Evolutionary conservation across 2,797 vertebrate species (phyloP).

Genomic region (Toxotes lorentzi): DNA sequence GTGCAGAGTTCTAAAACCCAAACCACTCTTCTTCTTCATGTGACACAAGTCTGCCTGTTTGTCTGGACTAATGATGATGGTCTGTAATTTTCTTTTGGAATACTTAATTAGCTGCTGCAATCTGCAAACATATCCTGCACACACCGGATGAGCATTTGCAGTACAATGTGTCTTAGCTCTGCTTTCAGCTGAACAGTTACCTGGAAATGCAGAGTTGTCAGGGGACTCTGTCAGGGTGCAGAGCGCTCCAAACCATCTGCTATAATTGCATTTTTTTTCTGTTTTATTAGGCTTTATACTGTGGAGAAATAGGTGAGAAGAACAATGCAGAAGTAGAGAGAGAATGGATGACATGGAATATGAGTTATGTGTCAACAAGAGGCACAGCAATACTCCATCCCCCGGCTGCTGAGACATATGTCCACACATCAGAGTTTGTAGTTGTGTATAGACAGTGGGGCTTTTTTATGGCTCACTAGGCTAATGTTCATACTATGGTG

Average conservation of each 20-base stretch:
- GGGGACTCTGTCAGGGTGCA: constrained; percentile 43
- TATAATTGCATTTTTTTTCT: constrained; percentile 30
- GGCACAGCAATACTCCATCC: background rate
- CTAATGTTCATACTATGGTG: background rate
- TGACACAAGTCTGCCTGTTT: constrained; percentile 34
- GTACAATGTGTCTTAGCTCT: constrained; percentile 44
- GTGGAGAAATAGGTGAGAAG: constrained; percentile 3
- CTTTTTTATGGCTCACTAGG: constrained; percentile 1
- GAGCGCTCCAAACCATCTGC: constrained; percentile 39
- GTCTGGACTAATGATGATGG: constrained; percentile 60
- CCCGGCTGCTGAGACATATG: constrained; percentile 5
- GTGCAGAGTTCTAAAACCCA: constrained; percentile 16
- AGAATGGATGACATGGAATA: constrained; percentile 6
- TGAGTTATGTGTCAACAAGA: constrained; percentile 29
- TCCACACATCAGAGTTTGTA: constrained; percentile 9
- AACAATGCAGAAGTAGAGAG: constrained; percentile 1
- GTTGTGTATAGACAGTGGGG: constrained; percentile 1
- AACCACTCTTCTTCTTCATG: constrained; percentile 26
- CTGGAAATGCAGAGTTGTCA: constrained; percentile 43
- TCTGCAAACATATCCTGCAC: constrained; percentile 42
- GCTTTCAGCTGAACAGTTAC: constrained; percentile 60
- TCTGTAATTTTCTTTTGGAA: constrained; percentile 64
- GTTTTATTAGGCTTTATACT: constrained; percentile 20
- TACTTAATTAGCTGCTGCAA: constrained; percentile 58
- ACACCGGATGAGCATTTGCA: constrained; percentile 42